Evolutionary conservation across 2,888 invertebrate species (phyloP).

Genomic region (Gryllus longicercus): DNA sequence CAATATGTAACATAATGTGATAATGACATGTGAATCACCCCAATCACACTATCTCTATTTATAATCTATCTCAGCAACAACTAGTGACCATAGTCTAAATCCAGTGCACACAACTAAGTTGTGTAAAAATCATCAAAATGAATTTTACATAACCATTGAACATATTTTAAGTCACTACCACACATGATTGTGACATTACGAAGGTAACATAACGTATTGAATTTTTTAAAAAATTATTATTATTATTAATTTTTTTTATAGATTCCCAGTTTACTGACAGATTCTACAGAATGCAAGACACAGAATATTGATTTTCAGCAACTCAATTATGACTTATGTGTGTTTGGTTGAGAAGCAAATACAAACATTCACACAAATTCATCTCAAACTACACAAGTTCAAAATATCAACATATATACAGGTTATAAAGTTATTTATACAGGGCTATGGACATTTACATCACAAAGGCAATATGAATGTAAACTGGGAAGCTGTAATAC

Average conservation of each 20-base stretch:
- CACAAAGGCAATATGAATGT: constrained; percentile 4
- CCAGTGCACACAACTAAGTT: neutral
- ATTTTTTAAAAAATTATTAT: neutral
- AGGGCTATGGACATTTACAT: neutral
- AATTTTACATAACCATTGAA: neutral
- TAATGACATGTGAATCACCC: neutral
- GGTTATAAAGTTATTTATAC: constrained; percentile 19
- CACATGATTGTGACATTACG: neutral
- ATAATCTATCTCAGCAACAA: neutral
- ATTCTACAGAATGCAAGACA: neutral
- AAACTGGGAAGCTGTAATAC: neutral
- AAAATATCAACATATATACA: constrained; percentile 20
- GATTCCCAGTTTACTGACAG: neutral
- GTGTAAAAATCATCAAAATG: neutral
- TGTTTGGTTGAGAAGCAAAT: neutral
- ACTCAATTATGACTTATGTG: neutral
- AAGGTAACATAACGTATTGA: too few relatives aligned
- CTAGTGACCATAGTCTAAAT: neutral
- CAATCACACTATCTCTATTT: neutral
- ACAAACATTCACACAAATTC: constrained; percentile 3
- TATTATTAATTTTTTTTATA: neutral
- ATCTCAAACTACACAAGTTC: neutral
- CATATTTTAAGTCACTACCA: neutral
- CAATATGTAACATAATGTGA: constrained; percentile 9
- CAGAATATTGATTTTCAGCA: neutral